Evolutionary conservation across 2,888 invertebrate species (phyloP), one percentile per base, ranked within the genome.

Genomic region (Poecilus cupreus): DNA sequence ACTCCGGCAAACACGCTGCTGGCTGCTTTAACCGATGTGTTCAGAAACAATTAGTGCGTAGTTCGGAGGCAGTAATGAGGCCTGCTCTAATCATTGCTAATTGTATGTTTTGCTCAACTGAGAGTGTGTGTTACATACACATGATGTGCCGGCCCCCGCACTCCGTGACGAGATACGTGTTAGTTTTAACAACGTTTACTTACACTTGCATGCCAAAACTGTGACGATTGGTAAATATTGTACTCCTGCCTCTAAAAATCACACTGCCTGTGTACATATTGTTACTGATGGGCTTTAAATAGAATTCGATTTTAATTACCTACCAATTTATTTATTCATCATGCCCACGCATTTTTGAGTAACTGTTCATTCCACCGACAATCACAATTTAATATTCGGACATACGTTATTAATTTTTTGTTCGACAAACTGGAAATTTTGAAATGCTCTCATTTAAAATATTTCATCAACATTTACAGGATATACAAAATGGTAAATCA

Each of bases 41-140:
- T 85, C 85, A 80, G 83, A 87, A 87, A 85, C 86, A 88, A 89
- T 89, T 89, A 89, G 88, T 87, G 88, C 86, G 89, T 89, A 89
- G 88, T 89, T 88, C 89, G 88, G 89, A 88, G 88, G 88, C 88
- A 84, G 86, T 87, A 88, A 88, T 87, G 87, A 88, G 88, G 85
- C 84, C 86, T 85, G 85, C 86, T 87, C 88, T 88, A 88, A 88
- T 88, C 88, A 88, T 87, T 87, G 88, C 88, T 80, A 80, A 80
- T 80, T 80, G 80, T 75, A 75, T 51, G 75, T 75, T 49, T 75
- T 75, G 51, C 46, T 46, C 20, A 13, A 13, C 72, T 24, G 75
- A 51, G 26, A 10, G 26, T 49, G 74, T 11, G 43, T n/a, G 32
- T 32, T 26, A 26, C 26, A 26, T 26, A 26, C 26, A 26, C 26